Percentiles rank a stretch among this genome's conserved stretches.
phyloP scores from a whole-genome alignment of 2,888 invertebrate genomes.

The Frankliniella fusca region DNA sequence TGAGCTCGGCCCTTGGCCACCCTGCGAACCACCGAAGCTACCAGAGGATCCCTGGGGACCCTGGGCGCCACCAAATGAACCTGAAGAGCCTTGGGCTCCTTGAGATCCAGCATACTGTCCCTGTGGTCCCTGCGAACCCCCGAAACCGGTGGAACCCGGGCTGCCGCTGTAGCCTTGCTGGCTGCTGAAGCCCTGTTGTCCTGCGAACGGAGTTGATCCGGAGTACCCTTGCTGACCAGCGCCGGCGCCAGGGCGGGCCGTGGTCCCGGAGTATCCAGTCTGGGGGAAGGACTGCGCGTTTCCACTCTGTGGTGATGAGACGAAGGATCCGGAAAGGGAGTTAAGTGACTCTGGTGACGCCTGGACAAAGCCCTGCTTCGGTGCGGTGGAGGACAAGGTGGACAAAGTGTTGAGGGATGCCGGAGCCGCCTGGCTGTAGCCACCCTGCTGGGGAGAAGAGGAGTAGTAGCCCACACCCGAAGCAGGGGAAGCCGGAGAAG shows the following conservation, averaged over 20 bases:
- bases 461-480: no score
- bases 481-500: no score
- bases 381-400: slow-evolving; percentile 32
- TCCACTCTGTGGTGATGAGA: background rate
- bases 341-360: slow-evolving; percentile 29
- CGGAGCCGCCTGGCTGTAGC: no score
- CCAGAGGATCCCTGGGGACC: background rate
- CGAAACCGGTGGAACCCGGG: slow-evolving; percentile 31
- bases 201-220: background rate
- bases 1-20: slow-evolving; percentile 35
- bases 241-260: background rate
- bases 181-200: slow-evolving; percentile 5
- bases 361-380: slow-evolving; percentile 38
- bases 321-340: background rate
- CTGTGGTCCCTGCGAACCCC: background rate
- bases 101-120: slow-evolving; percentile 9
- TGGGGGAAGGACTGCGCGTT: background rate
- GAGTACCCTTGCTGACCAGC: background rate
- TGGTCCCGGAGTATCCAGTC: background rate
- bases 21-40: slow-evolving; percentile 35
- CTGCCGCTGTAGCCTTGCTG: slow-evolving; percentile 14
- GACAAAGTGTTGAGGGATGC: slow-evolving; percentile 35
- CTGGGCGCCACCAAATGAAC: background rate
- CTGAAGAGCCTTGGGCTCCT: background rate
- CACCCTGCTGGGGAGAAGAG: no score